phyloP scores from a whole-genome alignment of 2,113 vertebrate genomes.

The Tricholaema leucomelas region DNA sequence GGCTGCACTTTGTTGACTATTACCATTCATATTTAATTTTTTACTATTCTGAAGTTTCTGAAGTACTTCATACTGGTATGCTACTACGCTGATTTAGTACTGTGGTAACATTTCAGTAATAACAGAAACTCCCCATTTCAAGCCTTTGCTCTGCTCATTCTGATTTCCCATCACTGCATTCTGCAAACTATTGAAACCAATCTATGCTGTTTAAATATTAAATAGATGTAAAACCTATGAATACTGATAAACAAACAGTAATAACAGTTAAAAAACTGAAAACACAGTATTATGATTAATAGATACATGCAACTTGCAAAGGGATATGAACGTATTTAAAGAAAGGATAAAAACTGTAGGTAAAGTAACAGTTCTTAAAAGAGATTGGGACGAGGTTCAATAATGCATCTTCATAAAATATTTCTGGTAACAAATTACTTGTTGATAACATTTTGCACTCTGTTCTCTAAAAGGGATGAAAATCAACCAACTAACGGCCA shows the following conservation, averaged over 20 bases:
- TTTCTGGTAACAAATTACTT: background rate
- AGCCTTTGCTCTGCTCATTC: background rate
- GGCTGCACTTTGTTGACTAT: background rate
- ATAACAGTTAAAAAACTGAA: background rate
- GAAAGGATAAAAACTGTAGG: background rate
- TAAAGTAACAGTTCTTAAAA: background rate
- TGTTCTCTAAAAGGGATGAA: background rate
- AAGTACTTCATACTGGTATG: background rate
- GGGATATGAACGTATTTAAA: background rate
- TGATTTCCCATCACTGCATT: rapidly evolving
- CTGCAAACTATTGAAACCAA: background rate
- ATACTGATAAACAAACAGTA: background rate
- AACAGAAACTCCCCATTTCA: background rate
- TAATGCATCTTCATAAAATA: background rate
- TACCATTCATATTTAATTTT: constrained; percentile 7
- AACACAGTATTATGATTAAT: background rate
- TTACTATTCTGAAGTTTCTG: background rate
- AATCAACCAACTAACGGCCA: background rate
- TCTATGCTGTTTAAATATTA: background rate
- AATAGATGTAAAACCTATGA: background rate
- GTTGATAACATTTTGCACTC: background rate
- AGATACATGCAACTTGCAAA: background rate
- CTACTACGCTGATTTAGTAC: background rate
- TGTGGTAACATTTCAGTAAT: background rate
- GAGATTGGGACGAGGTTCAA: background rate